phyloP scores from a whole-genome alignment of 2,113 vertebrate genomes.

The Neopipo cinnamomea region DNA sequence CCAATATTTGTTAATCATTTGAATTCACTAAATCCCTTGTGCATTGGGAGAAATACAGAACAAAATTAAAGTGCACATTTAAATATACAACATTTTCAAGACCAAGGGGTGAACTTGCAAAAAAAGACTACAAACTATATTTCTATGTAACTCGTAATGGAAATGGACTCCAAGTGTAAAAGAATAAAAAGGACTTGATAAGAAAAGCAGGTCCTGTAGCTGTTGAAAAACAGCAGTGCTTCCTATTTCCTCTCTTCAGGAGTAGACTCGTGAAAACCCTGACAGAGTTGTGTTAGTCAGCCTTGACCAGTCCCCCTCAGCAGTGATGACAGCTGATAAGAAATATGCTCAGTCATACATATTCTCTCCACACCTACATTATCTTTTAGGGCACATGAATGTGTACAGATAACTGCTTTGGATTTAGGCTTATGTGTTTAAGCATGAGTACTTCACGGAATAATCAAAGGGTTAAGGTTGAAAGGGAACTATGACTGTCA shows the following conservation, averaged over 20 bases:
- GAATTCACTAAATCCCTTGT: neutral
- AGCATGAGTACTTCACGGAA: neutral
- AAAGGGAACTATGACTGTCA: neutral
- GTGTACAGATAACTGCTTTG: neutral
- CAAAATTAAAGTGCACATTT: neutral
- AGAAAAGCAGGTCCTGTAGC: neutral
- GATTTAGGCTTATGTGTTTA: neutral
- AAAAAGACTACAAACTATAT: neutral
- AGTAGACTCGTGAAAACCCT: neutral
- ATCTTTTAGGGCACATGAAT: neutral
- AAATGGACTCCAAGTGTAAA: neutral
- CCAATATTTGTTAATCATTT: conserved; percentile 22
- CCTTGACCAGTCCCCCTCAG: neutral
- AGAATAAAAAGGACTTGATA: neutral
- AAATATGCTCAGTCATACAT: neutral
- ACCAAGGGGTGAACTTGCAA: neutral
- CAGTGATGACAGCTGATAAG: neutral
- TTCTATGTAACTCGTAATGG: neutral
- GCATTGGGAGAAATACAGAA: neutral
- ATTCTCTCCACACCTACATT: neutral
- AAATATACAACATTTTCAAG: neutral
- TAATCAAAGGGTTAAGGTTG: neutral
- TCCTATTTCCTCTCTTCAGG: neutral
- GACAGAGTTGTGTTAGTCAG: neutral
- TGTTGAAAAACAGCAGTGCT: neutral